Base-by-base conservation (phyloP, 2,113 vertebrate genomes). In the Lophotis ruficrista region DNA sequence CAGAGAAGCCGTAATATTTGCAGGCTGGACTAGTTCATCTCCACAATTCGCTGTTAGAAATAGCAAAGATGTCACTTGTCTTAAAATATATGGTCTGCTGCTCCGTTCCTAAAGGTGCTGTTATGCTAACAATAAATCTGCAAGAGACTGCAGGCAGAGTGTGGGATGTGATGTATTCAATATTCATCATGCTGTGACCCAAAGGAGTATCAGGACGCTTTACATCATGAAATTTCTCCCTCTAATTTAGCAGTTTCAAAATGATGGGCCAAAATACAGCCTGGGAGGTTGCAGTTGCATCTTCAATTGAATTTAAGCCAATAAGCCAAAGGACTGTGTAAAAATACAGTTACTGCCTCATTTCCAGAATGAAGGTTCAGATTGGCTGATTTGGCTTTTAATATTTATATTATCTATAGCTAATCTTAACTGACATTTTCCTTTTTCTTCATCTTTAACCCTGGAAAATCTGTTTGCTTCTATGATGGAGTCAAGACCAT, bases 71-170 rank as follows among this genome's bases (percentile, higher is more conserved):
- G 91, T 96, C 94, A 96, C 91, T 97, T 96, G 95, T 88, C 80
- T 96, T 79, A 89, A 90, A 97, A 97, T 97, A 92, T 87, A 95
- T 66, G 95, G 86, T 85, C 60, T 76, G 56, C 89, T 87, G 61
- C 90, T 95, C 80, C 71, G 47, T 89, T 96, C 96, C 97, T 97
- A 79, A 97, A 98, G 96, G 93, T 83, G 65, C 84, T 84, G 94
- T 95, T 96, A 92, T 95, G 90, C 92, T 92, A 93, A 95, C 92
- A 72, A 83, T 97, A 97, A 94, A 97, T 96, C 93, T 94, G 92
- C 31, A 51, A 83, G 92, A 54, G 94, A 38, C 92, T 38, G 24
- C 87, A 82, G 96, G 94, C 91, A 81, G 66, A 80, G 76, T 30
- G 85, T 93, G 93, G 90, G 77, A 81, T 95, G 87, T 80, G 82